These are phyloP conservation scores for Channa maculata DNA, from an alignment of 2,113 vertebrate species.

Conservation along the genomic window DNA sequence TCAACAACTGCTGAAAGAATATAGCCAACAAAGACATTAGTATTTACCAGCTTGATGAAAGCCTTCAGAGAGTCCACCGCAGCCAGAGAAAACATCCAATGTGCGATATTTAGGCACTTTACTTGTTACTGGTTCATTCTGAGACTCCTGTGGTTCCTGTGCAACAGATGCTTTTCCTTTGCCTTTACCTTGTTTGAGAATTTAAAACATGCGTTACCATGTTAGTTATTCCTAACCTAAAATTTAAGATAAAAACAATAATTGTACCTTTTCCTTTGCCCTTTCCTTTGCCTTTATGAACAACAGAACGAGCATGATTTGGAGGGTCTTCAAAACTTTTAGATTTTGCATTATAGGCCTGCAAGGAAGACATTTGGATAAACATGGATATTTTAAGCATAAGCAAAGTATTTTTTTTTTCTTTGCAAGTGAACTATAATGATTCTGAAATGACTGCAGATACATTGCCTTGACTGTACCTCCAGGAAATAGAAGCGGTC, in stretches of 20 bases:
- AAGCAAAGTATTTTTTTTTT: not conserved
- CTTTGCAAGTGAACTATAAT: too few species aligned
- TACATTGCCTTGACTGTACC: conserved; percentile 73
- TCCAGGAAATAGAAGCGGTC: conserved; percentile 97
- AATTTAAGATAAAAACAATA: not conserved
- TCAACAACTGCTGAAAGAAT: too few species aligned
- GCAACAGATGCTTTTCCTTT: conserved; percentile 78
- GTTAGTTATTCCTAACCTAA: not conserved
- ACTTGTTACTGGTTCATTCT: conserved; percentile 56
- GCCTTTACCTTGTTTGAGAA: conserved; percentile 85
- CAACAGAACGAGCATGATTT: conserved; percentile 91
- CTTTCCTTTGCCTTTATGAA: conserved; percentile 93
- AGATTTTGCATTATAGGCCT: conserved; percentile 94
- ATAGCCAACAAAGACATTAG: not conserved
- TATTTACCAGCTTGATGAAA: conserved; percentile 95
- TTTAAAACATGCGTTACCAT: not conserved
- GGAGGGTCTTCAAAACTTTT: conserved; percentile 96
- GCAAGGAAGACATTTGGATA: not conserved
- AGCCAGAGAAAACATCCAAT: conserved; percentile 96
- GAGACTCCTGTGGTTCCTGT: conserved; percentile 81
- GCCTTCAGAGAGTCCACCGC: conserved; percentile 94
- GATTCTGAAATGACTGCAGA: too few species aligned
- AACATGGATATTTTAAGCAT: not conserved
- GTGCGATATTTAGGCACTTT: conserved; percentile 88
- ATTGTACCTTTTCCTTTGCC: conserved; percentile 95